A percentile compares a stretch with the other conserved stretches of the same genome.
Conservation (phyloP, 2,888 invertebrate genomes). For the Iselma pallidipennis region DNA sequence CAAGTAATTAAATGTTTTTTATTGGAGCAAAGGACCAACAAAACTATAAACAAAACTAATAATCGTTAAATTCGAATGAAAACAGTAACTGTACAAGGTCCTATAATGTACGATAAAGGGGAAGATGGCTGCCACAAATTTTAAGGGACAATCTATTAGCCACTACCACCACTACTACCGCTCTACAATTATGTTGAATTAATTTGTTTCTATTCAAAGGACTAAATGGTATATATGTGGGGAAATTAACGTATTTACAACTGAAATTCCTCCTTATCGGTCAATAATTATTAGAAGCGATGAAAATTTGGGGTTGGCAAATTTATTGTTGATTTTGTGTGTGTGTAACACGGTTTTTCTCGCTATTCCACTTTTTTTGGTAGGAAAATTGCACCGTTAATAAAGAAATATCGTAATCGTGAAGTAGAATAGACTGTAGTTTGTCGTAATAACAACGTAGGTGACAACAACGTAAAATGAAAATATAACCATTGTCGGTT, state of each 20-base stretch:
- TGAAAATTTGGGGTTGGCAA: too few relatives aligned
- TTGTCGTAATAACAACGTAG: not conserved
- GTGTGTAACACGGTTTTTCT: too few relatives aligned
- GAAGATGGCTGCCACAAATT: not conserved
- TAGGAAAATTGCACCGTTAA: not conserved
- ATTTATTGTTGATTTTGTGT: not conserved
- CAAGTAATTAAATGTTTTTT: slow-evolving; percentile 50
- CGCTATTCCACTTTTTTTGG: too few relatives aligned
- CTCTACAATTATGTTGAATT: not conserved
- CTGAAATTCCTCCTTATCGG: too few relatives aligned
- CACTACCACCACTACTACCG: too few relatives aligned
- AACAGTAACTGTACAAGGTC: not conserved
- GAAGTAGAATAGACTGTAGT: not conserved
- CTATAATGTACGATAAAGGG: not conserved
- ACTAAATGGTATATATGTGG: too few relatives aligned
- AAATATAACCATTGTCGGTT: not conserved
- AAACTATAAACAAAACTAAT: slow-evolving; percentile 43
- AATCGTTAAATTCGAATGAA: slow-evolving; percentile 30
- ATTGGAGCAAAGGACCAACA: slow-evolving; percentile 34
- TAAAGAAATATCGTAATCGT: not conserved
- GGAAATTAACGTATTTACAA: too few relatives aligned
- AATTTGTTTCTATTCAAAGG: not conserved
- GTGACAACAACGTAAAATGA: not conserved
- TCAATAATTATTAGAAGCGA: too few relatives aligned
- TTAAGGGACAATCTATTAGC: not conserved